phyloP scores from a whole-genome alignment of 2,113 vertebrate species.

The Dasyprocta punctata region DNA sequence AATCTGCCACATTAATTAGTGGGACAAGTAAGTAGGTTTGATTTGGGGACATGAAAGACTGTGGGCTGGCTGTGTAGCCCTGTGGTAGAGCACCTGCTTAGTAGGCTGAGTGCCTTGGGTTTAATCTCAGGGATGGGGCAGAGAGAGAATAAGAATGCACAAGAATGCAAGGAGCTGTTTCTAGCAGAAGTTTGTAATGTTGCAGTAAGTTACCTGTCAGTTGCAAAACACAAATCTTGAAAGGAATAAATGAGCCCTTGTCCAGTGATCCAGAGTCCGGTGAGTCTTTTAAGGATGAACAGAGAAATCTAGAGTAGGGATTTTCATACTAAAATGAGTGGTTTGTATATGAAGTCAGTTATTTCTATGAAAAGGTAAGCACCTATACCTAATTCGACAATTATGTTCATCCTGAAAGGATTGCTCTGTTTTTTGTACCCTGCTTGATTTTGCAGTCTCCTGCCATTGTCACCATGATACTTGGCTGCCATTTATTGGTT shows the following conservation, averaged over 20 bases:
- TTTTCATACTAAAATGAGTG: not conserved
- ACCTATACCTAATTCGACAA: not conserved
- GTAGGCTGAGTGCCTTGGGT: not conserved
- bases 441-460: not conserved
- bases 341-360: not conserved
- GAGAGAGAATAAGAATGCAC: not conserved
- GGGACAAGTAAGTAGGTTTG: constrained; percentile 11
- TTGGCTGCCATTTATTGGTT: not conserved
- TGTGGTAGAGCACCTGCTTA: not conserved
- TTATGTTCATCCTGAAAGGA: not conserved
- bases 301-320: not conserved
- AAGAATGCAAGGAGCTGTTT: not conserved
- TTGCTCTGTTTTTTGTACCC: fast-evolving
- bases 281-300: not conserved
- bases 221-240: not conserved
- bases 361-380: not conserved
- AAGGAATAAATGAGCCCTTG: not conserved
- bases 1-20: not conserved
- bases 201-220: not conserved
- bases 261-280: not conserved
- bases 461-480: fast-evolving
- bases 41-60: not conserved
- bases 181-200: not conserved
- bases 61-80: not conserved
- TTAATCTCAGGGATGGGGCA: not conserved